Evolutionary conservation across 2,888 invertebrate species (phyloP), one percentile per base, ranked within the genome.

Genomic region (Stegana nigrithorax): DNA sequence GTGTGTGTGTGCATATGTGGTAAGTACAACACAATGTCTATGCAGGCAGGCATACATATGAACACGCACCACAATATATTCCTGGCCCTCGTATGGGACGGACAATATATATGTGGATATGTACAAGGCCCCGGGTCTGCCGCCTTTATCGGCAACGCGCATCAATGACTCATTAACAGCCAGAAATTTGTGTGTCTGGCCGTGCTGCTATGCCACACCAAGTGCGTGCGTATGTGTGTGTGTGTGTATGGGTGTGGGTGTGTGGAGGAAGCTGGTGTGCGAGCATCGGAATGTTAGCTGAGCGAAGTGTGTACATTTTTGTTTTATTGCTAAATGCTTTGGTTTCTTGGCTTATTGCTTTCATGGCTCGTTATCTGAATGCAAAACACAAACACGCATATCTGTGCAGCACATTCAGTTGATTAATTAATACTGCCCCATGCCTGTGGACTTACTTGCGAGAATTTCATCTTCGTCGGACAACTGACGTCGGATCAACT

Each of bases 321-420:
- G 53, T 55, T 55, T 55, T 21, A 55, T 55, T 55, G 53, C 53
- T 36, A 32, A 55, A 55, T 55, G 26, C 53, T 55, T 55, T 55
- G 53, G 53, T 55, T 55, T 55, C 53, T 55, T 36, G 53, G 53
- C 53, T 36, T 55, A 55, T 55, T 55, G 53, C 53, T 55, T 55
- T 55, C 29, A 51, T 51, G 12, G 51, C 27, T 19, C 19, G 36
- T 7, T 36, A 36, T 36, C 36, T 44, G 14, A 19, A 12, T 47
- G 25, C 25, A 47, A 47, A 47, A n/a, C 47, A 47, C 23, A 47
- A 12, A 3, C 42, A 23, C 36, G 47, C 47, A 21, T 5, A 25
- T 47, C 21, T 23, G 6, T 47, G 21, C 47, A 47, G 23, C 25
- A 47, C 47, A 47, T n/a, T n/a, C n/a, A 55, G 53, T 26, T 55